Conservation (phyloP, 1,140 invertebrate genomes). For the Lamellibrachia luymesi region DNA sequence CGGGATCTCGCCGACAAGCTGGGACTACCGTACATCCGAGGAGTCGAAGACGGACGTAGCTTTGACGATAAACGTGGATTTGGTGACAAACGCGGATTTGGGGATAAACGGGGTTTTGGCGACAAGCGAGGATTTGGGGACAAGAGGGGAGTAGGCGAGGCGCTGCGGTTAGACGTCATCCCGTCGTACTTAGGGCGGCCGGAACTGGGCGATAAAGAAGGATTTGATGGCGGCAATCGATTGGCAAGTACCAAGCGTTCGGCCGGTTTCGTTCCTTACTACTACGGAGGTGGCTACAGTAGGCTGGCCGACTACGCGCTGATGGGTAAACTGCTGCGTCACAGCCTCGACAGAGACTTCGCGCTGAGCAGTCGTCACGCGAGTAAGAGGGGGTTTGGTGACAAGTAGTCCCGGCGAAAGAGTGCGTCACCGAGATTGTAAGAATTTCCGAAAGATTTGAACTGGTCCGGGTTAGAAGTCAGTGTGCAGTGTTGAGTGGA, state of each 20-base stretch:
- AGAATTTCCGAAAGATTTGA: background rate
- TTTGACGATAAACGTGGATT: constrained; percentile 4
- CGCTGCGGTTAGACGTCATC: background rate
- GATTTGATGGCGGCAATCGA: background rate
- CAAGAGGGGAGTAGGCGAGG: background rate
- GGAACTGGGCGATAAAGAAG: background rate
- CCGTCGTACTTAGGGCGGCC: background rate
- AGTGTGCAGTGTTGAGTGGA: background rate
- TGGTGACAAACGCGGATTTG: constrained; percentile 16
- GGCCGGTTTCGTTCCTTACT: background rate
- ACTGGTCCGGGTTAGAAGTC: background rate
- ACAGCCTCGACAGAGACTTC: background rate
- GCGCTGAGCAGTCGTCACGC: background rate
- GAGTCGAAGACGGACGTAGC: background rate
- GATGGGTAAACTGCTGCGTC: background rate
- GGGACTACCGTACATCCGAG: background rate
- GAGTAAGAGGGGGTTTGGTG: constrained; percentile 9
- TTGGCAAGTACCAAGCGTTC: background rate
- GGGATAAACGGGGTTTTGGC: constrained; percentile 10
- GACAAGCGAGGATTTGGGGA: constrained; percentile 10
- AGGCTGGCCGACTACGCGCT: background rate
- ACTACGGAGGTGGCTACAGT: background rate
- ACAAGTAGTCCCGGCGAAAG: background rate
- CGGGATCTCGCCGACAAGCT: background rate
- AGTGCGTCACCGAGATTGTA: background rate